Evolutionary conservation across 2,113 vertebrate genomes (phyloP), one percentile per base, ranked within the genome.

Genomic region (Trogon melanurus): DNA sequence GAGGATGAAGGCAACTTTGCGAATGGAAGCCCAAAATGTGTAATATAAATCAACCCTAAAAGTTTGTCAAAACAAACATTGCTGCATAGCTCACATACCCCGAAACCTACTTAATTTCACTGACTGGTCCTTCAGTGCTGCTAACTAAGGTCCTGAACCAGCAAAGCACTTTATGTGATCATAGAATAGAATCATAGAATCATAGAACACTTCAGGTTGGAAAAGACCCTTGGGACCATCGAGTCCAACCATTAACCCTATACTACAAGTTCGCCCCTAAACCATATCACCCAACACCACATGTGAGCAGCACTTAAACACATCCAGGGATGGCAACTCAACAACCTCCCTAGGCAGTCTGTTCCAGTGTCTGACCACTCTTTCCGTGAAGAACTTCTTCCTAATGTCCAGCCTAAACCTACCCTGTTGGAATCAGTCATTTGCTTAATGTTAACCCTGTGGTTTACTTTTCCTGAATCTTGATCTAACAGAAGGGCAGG

Each of bases 41-140:
- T 23, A 72, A 83, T 86, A 88, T 54, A 92, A 93, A 93, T 92
- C 83, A 92, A 21, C 21, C 61, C 36, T 36, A 86, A 71, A 93
- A 78, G 38, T 88, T 13, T 71, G 54, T 87, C 89, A 73, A 93
- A 94, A 95, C 44, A 94, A 93, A 69, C 19, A 34, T 70, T 0
- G 0, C 60, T 48, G 71, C 88, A 78, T 67, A 90, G 36, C 38
- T 93, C 3, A 1, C 60, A 88, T 81, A 65, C 34, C 36, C 79
- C n/a, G 79, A 88, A 96, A 58, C 19, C 30, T 56, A 45, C 26
- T 75, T 82, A 62, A 79, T 76, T 92, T 86, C 72, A 62, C 47
- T 54, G 44, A 70, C 47, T 53, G 27, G n/a, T 88, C 32, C 51
- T 82, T 91, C 71, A 66, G 22, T 9, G 54, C 44, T 71, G 34